Percentiles rank a stretch among this genome's conserved stretches.
Evolutionary conservation across 2,888 invertebrate species (phyloP).

Genomic region (Meliscaeva auricollis): DNA sequence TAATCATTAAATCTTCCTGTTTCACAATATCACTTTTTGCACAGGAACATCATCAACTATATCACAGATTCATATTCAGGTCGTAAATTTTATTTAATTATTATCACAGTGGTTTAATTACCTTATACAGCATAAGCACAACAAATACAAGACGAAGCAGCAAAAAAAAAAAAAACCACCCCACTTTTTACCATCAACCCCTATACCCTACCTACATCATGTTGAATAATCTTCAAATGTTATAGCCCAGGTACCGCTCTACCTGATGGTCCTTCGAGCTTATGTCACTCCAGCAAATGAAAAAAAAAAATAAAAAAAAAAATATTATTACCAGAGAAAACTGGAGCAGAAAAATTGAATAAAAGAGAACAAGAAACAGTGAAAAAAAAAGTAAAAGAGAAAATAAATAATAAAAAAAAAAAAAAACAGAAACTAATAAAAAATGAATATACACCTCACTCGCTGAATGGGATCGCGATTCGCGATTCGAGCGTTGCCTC

Average conservation of each 20-base stretch:
- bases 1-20: conserved; percentile 55
- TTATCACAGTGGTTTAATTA: conserved; percentile 66
- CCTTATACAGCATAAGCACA: conserved; percentile 68
- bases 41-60: conserved; percentile 58
- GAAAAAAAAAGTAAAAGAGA: conserved; percentile 44
- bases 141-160: conserved; percentile 42
- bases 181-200: not conserved
- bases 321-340: conserved; percentile 71
- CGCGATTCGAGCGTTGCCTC: conserved; percentile 52
- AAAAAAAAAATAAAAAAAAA: conserved; percentile 56
- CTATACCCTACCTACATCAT: conserved; percentile 17
- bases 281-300: conserved; percentile 69
- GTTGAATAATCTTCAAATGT: conserved; percentile 50
- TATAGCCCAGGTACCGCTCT: conserved; percentile 2
- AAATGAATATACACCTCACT: conserved; percentile 60
- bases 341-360: conserved; percentile 75
- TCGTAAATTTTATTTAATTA: conserved; percentile 75
- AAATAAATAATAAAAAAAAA: not conserved
- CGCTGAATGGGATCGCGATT: conserved; percentile 65
- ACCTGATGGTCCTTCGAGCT: conserved; percentile 65
- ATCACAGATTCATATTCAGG: conserved; percentile 73
- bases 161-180: conserved; percentile 16
- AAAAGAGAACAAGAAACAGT: conserved; percentile 70
- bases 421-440: conserved; percentile 44
- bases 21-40: conserved; percentile 67